Conservation (phyloP, 2,797 vertebrate genomes). For the Acomys russatus region DNA sequence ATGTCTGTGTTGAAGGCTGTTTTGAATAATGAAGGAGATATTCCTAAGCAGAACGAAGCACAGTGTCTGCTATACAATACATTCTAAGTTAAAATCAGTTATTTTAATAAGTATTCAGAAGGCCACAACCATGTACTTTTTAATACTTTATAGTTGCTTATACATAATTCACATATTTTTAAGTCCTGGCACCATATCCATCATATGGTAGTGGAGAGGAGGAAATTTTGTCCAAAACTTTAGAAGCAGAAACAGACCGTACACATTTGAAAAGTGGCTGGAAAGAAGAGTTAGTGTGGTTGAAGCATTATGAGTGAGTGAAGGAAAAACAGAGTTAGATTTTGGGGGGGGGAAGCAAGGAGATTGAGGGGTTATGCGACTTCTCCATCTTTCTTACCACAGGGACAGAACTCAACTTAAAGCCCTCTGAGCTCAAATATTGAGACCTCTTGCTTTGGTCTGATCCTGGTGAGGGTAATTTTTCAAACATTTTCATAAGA, state of each 20-base stretch:
- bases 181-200: background rate
- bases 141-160: slow-evolving; percentile 21
- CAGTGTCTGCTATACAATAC: background rate
- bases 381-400: background rate
- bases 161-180: background rate
- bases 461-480: slow-evolving; percentile 9
- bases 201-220: background rate
- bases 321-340: background rate
- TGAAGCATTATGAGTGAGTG: background rate
- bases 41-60: background rate
- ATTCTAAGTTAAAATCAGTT: background rate
- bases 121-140: background rate
- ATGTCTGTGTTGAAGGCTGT: background rate
- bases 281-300: background rate
- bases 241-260: background rate
- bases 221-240: background rate
- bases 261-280: background rate
- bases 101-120: background rate
- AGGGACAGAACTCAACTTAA: background rate
- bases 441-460: background rate
- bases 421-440: background rate
- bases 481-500: slow-evolving; percentile 59
- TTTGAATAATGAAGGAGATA: slow-evolving; percentile 26
- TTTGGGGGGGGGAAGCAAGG: background rate
- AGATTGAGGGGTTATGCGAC: background rate